Evolutionary conservation across 2,888 invertebrate genomes (phyloP).

Genomic region (Zaprionus bogoriensis): DNA sequence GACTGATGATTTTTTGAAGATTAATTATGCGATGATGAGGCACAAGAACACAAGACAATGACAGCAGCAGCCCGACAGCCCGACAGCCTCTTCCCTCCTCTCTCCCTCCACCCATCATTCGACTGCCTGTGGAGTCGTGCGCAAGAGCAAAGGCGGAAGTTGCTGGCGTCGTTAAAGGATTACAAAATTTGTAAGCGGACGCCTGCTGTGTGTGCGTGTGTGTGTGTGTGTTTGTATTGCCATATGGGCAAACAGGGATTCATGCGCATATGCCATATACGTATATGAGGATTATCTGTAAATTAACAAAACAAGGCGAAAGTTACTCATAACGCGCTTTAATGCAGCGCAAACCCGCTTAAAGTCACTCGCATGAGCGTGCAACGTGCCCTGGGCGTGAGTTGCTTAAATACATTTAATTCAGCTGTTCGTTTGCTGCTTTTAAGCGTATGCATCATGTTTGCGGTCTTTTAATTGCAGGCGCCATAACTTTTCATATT

Average conservation of each 20-base stretch:
- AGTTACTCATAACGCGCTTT: slow-evolving; percentile 22
- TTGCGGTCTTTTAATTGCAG: slow-evolving; percentile 53
- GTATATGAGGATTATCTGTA: slow-evolving; percentile 30
- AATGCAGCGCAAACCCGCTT: slow-evolving; percentile 2
- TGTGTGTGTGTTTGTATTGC: slow-evolving; percentile 11
- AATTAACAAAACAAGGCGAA: slow-evolving; percentile 41
- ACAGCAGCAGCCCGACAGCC: slow-evolving; percentile 42
- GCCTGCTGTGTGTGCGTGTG: slow-evolving; percentile 41
- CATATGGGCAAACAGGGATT: slow-evolving; percentile 20
- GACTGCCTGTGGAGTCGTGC: slow-evolving; percentile 53
- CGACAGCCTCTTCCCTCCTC: not conserved
- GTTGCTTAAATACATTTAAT: too few relatives aligned
- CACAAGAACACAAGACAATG: slow-evolving; percentile 65
- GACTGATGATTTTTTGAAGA: slow-evolving; percentile 79
- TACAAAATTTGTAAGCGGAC: slow-evolving; percentile 72
- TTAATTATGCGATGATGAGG: slow-evolving; percentile 79
- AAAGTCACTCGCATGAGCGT: too few relatives aligned
- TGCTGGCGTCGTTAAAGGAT: slow-evolving; percentile 72
- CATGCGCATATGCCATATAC: slow-evolving; percentile 17
- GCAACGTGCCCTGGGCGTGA: too few relatives aligned
- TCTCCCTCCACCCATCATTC: slow-evolving; percentile 1
- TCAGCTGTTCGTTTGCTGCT: too few relatives aligned
- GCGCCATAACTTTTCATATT: slow-evolving; percentile 68
- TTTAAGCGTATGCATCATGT: slow-evolving; percentile 18
- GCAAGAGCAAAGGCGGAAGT: slow-evolving; percentile 62